Base-by-base conservation (phyloP, 2,797 vertebrate genomes). In the Sandelia bainsii region DNA sequence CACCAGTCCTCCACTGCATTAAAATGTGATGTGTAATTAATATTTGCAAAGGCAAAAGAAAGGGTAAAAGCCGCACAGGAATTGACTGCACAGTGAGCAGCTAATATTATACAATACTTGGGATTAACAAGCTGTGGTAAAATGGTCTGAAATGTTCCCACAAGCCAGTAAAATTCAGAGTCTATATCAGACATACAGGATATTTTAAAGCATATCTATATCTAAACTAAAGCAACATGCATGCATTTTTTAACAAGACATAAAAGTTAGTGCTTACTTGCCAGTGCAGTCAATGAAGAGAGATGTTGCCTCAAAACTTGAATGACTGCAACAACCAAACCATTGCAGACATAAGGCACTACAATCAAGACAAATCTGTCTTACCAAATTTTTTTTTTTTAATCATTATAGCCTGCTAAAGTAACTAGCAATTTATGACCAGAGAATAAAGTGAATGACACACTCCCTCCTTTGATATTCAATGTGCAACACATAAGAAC, bases 11-110 rank as follows among this genome's bases (percentile, higher is more conserved):
- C 46, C 23, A 53, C 23, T 54, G 53, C 4, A 6, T 52, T 51
- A 46, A 70, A 86, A 76, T 50, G 44, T 49, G 29, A 53, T 63
- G 10, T 69, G 42, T 71, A 57, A 61, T 72, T 79, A 54, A 57
- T 69, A 50, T 62, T 37, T 50, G 40, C 53, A 69, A 51, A 53
- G 57, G 65, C 22, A 1, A 60, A 68, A 60, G 49, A 16, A 46
- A 44, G 8, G 10, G n/a, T 57, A 27, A 57, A 62, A 56, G 57
- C 51, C 25, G 37, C 27, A 22, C 53, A 52, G 25, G 42, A 46
- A 54, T 22, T 42, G 42, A 46, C 51, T 58, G 63, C 53, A 72
- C 27, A 59, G 62, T 42, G 11, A 62, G n/a, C 19, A 60, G 20
- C 7, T 42, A 23, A 23, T 16, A 62, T 62, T 49, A 19, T 22